These are phyloP conservation scores for Myoxocephalus aenaeus DNA, from an alignment of 2,797 vertebrate genomes.

Conservation along the genomic window DNA sequence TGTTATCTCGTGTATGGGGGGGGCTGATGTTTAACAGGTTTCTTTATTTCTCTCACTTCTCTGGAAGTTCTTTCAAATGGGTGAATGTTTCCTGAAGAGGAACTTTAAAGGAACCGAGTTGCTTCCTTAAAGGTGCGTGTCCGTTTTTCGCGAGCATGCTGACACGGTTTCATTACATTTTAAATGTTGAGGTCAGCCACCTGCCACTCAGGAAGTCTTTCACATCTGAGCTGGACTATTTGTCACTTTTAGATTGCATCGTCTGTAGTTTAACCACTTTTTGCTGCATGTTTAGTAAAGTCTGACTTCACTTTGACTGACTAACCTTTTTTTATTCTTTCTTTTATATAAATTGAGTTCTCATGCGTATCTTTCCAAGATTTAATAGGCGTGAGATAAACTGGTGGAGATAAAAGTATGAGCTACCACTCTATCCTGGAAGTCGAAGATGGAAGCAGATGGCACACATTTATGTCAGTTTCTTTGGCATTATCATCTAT, in stretches of 20 bases:
- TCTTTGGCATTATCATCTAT: constrained; percentile 30
- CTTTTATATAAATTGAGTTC: not conserved
- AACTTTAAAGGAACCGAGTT: not conserved
- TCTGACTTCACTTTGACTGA: not conserved
- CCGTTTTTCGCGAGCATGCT: not conserved
- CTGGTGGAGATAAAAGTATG: constrained; percentile 21
- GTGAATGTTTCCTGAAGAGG: not conserved
- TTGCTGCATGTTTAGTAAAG: not conserved
- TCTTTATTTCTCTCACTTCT: constrained; percentile 4
- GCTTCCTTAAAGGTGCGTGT: not conserved
- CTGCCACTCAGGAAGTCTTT: constrained; percentile 6
- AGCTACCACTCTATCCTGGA: constrained; percentile 7
- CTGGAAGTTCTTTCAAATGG: not conserved
- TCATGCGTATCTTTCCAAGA: constrained; percentile 26
- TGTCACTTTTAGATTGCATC: not conserved
- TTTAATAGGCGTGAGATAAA: not conserved
- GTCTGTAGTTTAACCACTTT: not conserved
- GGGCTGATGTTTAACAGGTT: constrained; percentile 28
- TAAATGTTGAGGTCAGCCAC: not conserved
- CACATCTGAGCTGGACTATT: not conserved
- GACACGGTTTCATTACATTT: not conserved
- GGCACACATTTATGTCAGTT: constrained; percentile 10
- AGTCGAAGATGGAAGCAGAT: constrained; percentile 32
- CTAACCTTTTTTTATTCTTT: not conserved
- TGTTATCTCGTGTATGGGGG: constrained; percentile 58